Percentiles rank a stretch among this genome's conserved stretches.
These are phyloP conservation scores for Xylocampa areola DNA, from an alignment of 2,888 invertebrate genomes.

Conservation along the genomic window DNA sequence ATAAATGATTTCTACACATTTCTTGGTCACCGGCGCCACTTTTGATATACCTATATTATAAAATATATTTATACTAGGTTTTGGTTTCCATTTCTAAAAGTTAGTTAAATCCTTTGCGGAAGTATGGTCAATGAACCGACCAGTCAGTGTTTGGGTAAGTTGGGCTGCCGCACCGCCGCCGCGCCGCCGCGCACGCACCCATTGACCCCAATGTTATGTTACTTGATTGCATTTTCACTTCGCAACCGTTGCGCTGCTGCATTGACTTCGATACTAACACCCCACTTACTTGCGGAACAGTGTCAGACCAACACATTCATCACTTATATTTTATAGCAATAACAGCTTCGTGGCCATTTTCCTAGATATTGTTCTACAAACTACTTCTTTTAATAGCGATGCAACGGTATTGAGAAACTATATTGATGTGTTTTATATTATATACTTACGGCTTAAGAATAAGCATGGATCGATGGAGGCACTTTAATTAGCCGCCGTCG, in stretches of 20 bases:
- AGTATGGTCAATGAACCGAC: slow-evolving; percentile 67
- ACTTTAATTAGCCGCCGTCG: slow-evolving; percentile 59
- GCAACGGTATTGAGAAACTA: slow-evolving; percentile 15
- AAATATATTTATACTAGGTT: too few species aligned
- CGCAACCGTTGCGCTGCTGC: slow-evolving; percentile 64
- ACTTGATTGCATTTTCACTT: slow-evolving; percentile 77
- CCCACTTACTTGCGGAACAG: slow-evolving; percentile 42
- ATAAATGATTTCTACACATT: too few species aligned
- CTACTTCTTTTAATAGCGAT: slow-evolving; percentile 17
- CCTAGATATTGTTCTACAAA: slow-evolving; percentile 31
- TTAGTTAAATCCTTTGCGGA: slow-evolving; percentile 53
- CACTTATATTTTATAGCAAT: slow-evolving; percentile 29
- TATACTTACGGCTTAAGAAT: slow-evolving; percentile 25
- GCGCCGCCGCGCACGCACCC: slow-evolving; percentile 63
- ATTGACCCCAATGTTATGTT: slow-evolving; percentile 76
- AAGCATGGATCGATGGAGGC: slow-evolving; percentile 55
- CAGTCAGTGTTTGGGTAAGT: slow-evolving; percentile 54
- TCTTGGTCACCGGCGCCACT: too few species aligned
- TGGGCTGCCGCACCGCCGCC: slow-evolving; percentile 14
- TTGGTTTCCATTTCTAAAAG: slow-evolving; percentile 32
- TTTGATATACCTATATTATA: too few species aligned
- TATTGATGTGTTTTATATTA: slow-evolving; percentile 18
- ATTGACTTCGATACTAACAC: slow-evolving; percentile 44
- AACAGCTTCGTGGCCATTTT: slow-evolving; percentile 27
- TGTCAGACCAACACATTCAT: slow-evolving; percentile 49